Conservation (phyloP, 2,797 vertebrate species). For the Austrolebias charrua region DNA sequence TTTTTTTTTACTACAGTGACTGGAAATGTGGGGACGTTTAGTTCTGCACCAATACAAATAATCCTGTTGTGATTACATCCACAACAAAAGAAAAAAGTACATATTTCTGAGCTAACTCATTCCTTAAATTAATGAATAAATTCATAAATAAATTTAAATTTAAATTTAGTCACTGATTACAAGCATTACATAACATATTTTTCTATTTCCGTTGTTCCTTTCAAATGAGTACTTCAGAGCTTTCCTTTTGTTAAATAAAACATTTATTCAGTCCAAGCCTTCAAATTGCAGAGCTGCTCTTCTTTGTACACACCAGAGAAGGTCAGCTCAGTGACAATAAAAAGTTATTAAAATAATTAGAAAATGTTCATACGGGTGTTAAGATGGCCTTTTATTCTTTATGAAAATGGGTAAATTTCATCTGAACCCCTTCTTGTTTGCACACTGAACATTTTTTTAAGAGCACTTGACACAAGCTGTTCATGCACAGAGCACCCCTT, state of each 20-base stretch:
- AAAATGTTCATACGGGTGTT: slow-evolving; percentile 5
- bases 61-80: slow-evolving; percentile 42
- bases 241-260: no score
- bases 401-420: not conserved
- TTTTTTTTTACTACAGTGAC: slow-evolving; percentile 33
- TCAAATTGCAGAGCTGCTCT: not conserved
- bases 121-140: no score
- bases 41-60: slow-evolving; percentile 19
- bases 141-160: slow-evolving; percentile 5
- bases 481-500: not conserved
- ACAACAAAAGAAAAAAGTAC: slow-evolving; percentile 23
- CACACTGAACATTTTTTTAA: not conserved
- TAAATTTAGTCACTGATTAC: slow-evolving; percentile 30
- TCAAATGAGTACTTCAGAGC: not conserved
- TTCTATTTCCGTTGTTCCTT: slow-evolving; percentile 2
- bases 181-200: slow-evolving; percentile 1
- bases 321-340: slow-evolving; percentile 4
- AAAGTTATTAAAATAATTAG: not conserved
- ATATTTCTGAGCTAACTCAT: slow-evolving; percentile 9
- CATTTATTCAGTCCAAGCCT: slow-evolving; percentile 2
- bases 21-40: slow-evolving; percentile 42
- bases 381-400: no score
- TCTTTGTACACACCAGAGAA: slow-evolving; percentile 15
- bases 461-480: not conserved
- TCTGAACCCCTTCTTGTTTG: not conserved